phyloP scores from a whole-genome alignment of 2,888 invertebrate species.

The Monoplex corrugatus region DNA sequence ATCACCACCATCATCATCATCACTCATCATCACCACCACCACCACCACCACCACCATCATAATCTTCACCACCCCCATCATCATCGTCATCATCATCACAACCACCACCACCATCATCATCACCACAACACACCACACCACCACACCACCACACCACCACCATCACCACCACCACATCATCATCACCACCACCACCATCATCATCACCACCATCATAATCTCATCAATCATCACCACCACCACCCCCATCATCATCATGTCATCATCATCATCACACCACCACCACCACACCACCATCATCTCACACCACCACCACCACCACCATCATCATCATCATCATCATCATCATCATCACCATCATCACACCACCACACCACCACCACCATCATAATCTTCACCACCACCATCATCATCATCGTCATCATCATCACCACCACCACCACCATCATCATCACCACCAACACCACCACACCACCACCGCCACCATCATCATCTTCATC shows the following conservation, averaged over 20 bases:
- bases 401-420: background rate
- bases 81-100: no score
- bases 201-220: background rate
- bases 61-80: no score
- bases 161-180: background rate
- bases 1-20: no score
- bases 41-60: background rate
- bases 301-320: conserved; percentile 1
- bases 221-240: no score
- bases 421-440: background rate
- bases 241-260: no score
- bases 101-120: no score
- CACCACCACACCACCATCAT: background rate
- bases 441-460: background rate
- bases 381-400: no score
- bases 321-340: background rate
- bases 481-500: no score
- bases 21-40: background rate
- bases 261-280: background rate
- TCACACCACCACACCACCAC: no score
- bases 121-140: no score
- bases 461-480: no score
- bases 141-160: no score
- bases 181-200: background rate
- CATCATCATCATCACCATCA: background rate